phyloP scores from a whole-genome alignment of 2,113 vertebrate species.

The Myanophis thanlyinensis region DNA sequence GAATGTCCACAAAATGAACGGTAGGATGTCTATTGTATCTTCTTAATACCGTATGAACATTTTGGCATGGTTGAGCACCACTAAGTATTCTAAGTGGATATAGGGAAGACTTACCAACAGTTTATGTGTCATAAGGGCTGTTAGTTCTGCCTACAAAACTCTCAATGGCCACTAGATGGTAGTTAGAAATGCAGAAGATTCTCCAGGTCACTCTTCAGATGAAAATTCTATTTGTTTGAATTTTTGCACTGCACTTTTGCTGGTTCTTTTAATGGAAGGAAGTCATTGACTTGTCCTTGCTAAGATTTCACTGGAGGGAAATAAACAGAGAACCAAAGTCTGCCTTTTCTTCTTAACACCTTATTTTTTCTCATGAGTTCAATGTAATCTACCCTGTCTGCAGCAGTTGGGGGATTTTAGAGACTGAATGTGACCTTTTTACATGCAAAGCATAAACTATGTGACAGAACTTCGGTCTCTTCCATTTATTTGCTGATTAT shows the following conservation, averaged over 20 bases:
- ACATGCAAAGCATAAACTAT: neutral
- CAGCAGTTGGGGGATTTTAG: neutral
- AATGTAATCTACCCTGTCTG: neutral
- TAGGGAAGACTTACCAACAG: neutral
- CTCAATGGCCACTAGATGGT: neutral
- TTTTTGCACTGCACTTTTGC: neutral
- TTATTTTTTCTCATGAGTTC: neutral
- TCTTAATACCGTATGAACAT: neutral
- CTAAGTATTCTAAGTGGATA: neutral
- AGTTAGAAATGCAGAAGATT: neutral
- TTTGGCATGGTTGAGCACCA: neutral
- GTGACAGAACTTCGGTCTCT: neutral
- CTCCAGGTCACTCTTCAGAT: neutral
- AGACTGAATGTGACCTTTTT: neutral
- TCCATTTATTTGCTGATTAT: neutral
- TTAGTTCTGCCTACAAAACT: neutral
- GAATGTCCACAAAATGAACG: neutral
- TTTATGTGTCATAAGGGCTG: neutral
- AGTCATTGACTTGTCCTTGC: neutral
- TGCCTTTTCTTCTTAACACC: neutral
- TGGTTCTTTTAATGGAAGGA: neutral
- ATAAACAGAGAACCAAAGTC: neutral
- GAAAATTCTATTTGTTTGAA: neutral
- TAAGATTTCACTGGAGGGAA: neutral
- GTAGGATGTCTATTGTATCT: neutral